Evolutionary conservation across 2,113 vertebrate species (phyloP).

Genomic region (Peucedramus taeniatus): DNA sequence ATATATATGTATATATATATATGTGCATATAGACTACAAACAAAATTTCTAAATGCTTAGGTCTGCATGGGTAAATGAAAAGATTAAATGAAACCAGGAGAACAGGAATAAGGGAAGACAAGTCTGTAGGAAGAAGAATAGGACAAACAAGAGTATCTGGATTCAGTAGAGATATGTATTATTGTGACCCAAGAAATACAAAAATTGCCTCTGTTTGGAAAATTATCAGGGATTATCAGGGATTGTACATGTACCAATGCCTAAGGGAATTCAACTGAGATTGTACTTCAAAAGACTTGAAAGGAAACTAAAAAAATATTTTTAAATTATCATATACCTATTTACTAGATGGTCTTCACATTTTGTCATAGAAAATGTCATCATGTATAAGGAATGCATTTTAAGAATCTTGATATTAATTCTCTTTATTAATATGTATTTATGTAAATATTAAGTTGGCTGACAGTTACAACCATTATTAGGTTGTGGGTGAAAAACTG

Average conservation of each 20-base stretch:
- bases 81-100: neutral
- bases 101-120: neutral
- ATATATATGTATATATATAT: neutral
- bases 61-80: neutral
- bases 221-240: neutral
- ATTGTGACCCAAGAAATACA: neutral
- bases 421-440: neutral
- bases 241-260: neutral
- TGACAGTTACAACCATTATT: neutral
- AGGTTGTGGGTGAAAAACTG: neutral
- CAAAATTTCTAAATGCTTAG: neutral
- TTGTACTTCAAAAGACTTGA: neutral
- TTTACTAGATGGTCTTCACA: neutral
- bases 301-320: neutral
- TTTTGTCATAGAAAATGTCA: neutral
- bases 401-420: neutral
- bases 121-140: neutral
- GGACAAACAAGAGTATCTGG: rapidly evolving
- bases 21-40: no score
- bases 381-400: neutral
- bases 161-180: neutral
- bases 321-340: neutral
- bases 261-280: neutral
- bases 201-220: neutral
- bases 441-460: neutral